Base-by-base conservation (phyloP, 2,797 vertebrate genomes). In the Pseudotriccus pelzelni region DNA sequence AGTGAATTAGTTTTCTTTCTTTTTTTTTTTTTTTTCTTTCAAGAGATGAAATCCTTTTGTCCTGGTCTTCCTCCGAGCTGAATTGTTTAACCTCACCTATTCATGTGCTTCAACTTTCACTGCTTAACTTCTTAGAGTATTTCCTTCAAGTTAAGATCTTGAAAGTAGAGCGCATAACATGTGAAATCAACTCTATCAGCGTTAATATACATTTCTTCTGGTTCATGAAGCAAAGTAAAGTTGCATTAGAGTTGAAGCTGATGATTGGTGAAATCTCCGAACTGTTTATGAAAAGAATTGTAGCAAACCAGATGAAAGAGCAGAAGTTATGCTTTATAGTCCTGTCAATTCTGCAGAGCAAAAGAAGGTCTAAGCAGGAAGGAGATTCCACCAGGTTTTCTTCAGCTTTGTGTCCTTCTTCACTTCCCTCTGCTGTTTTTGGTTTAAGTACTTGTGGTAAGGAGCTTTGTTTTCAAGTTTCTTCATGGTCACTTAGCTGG, bases 111-210 rank as follows among this genome's bases (percentile, higher is more conserved):
- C 76, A n/a, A 9, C 20, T 89, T 36, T 12, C 21, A 12, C 41
- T 49, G 50, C 69, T 85, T 89, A 85, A 87, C 64, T 83, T 69
- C n/a, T 60, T 87, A 30, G 75, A 92, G 49, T 85, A 55, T 75
- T 92, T 87, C 64, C 37, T 85, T 92, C 58, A 50, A 64, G 63
- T 92, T 89, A 80, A 80, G 52, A 7, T 89, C 75, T 93, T 85
- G 34, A 30, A 80, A 85, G n/a, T 78, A 62, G 68, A 91, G 63
- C 44, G 36, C 14, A 8, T 34, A 70, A 46, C 74, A 46, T 36
- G 49, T 90, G 87, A 74, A 82, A 87, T 80, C 50, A 47, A 4
- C 81, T 85, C 49, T 70, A 34, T 50, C 25, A 78, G 47, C 36
- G 13, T 75, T 68, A 58, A 67, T 76, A 41, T 1, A 49, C 22